phyloP scores from a whole-genome alignment of 2,888 invertebrate species.

The Galeopsomyia nigrocyanea region DNA sequence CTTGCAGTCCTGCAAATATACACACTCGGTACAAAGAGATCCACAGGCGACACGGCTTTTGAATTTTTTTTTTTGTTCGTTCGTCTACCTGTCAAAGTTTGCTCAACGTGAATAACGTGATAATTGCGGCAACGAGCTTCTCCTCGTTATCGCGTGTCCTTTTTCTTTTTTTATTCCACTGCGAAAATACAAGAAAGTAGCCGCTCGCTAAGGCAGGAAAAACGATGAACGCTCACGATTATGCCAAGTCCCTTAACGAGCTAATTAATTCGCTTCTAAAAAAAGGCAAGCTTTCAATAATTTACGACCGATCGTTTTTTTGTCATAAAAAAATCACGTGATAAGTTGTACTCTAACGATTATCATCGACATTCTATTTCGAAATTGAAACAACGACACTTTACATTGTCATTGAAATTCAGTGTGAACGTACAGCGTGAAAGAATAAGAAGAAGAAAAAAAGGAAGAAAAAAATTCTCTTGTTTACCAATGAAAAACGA shows the following conservation, averaged over 20 bases:
- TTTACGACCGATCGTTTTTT: not conserved
- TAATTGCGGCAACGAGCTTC: slow-evolving; percentile 15
- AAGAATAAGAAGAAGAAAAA: too few relatives aligned
- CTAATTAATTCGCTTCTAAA: slow-evolving; percentile 18
- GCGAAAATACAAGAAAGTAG: too few relatives aligned
- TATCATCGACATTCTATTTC: too few relatives aligned
- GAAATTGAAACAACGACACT: too few relatives aligned
- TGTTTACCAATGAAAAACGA: too few relatives aligned
- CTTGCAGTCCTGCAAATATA: too few relatives aligned
- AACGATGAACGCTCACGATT: not conserved
- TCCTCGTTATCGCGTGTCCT: slow-evolving; percentile 12
- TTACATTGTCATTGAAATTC: too few relatives aligned
- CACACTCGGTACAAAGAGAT: not conserved
- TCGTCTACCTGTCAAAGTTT: not conserved
- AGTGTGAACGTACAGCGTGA: too few relatives aligned
- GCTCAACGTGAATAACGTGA: not conserved
- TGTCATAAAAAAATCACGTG: not conserved
- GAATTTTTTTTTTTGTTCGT: too few relatives aligned
- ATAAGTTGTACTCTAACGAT: too few relatives aligned
- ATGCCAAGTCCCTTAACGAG: slow-evolving; percentile 26
- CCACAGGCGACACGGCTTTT: not conserved
- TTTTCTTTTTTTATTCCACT: not conserved
- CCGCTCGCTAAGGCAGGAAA: not conserved
- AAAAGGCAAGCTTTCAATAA: not conserved
- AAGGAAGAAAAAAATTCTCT: too few relatives aligned